Percentiles rank a stretch among this genome's conserved stretches.
phyloP scores from a whole-genome alignment of 1,140 invertebrate species.

The Oppia nitens region DNA sequence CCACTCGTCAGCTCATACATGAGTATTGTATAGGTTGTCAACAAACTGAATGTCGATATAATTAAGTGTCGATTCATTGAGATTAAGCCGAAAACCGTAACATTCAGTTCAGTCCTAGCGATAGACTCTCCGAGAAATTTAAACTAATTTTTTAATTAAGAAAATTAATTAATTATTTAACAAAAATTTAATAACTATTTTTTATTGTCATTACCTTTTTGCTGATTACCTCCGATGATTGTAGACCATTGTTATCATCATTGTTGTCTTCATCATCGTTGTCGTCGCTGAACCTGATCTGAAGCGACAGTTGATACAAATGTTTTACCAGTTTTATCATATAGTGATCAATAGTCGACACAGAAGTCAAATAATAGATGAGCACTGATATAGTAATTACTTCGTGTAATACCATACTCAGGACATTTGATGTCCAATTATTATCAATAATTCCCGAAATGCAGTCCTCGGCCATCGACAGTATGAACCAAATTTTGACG shows the following conservation, averaged over 20 bases:
- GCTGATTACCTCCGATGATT: not conserved
- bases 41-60: not conserved
- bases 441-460: not conserved
- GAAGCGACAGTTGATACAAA: not conserved
- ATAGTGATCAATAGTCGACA: not conserved
- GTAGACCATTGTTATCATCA: not conserved
- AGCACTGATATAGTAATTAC: not conserved
- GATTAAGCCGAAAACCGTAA: not conserved
- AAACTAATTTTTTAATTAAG: not conserved
- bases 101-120: not conserved
- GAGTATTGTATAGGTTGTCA: not conserved
- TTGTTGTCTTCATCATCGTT: no score
- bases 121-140: not conserved
- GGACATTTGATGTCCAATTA: not conserved
- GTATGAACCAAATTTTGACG: not conserved
- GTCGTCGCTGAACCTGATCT: no score
- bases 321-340: not conserved
- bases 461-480: not conserved
- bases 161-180: not conserved
- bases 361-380: not conserved
- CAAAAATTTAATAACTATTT: not conserved
- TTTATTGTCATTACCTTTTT: not conserved
- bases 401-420: not conserved
- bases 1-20: not conserved
- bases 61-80: not conserved